Conservation (phyloP, 2,888 invertebrate genomes). For the Chirona hameri region DNA sequence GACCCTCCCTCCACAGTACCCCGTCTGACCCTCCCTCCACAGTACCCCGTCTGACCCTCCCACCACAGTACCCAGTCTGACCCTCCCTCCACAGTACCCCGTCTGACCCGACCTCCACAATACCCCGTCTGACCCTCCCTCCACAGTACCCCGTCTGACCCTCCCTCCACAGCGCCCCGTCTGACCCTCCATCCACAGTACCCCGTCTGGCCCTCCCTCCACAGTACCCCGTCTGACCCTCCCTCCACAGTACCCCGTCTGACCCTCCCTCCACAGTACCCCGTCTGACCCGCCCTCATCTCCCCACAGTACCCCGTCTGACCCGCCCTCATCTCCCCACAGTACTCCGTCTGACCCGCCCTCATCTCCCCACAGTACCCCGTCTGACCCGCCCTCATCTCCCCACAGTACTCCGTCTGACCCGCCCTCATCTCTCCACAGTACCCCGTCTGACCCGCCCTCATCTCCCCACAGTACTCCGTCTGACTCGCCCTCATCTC, state of each 20-base stretch:
- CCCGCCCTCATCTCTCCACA: conserved; percentile 24
- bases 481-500: neutral
- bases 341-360: neutral
- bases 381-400: too few relatives aligned
- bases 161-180: conserved; percentile 26
- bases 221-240: neutral
- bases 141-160: too few relatives aligned
- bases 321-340: too few relatives aligned
- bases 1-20: too few relatives aligned
- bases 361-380: conserved; percentile 28
- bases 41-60: too few relatives aligned
- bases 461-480: too few relatives aligned
- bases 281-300: neutral
- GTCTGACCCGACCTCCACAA: too few relatives aligned
- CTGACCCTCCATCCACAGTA: too few relatives aligned
- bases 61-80: neutral
- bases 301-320: conserved; percentile 24
- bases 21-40: neutral
- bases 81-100: too few relatives aligned
- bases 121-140: neutral
- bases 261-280: too few relatives aligned
- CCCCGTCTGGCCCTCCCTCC: too few relatives aligned
- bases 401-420: neutral
- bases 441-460: conserved; percentile 12
- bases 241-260: too few relatives aligned